Base-by-base conservation (phyloP, 2,888 invertebrate species). In the Apamea sordens region DNA sequence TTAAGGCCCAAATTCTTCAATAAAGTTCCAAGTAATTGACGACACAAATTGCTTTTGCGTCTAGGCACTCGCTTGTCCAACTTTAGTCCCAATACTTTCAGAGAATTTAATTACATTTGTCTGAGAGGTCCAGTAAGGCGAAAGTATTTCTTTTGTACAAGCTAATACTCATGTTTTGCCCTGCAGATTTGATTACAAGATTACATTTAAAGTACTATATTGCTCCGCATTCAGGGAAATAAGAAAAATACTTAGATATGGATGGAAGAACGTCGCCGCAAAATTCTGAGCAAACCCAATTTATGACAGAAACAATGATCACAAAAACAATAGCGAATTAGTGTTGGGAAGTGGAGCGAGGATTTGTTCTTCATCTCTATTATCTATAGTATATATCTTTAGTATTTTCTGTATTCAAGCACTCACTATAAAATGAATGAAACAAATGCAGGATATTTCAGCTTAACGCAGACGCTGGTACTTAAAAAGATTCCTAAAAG, bases 51-150 rank as follows among this genome's bases (percentile, higher is more conserved):
- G 77, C 69, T 73, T 86, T 73, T 86, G 69, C 83, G 77, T 88
- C 73, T 79, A 76, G 68, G 82, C 80, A 44, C 50, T 56, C 65
- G 53, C 65, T 72, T 77, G 76, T 77, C 73, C 76, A 69, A 82
- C 53, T 77, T 76, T 53, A 74, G 44, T 63, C 67, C 47, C 88
- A 89, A 89, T 89, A 88, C 90, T 90, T 91, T 91, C 85, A 88
- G 88, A 88, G 90, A 92, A 91, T 93, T 92, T 92, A 93, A 93
- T 93, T 93, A 92, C 92, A 90, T 93, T 93, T 91, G 90, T 92
- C 88, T 89, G 85, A 80, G 87, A 73, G 80, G 88, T 86, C 89
- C 81, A 86, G 88, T 86, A 75, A 84, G 86, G 85, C 81, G 88
- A 90, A 91, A 92, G 90, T 90, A 90, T 91, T 91, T 91, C 90